Evolutionary conservation across 53 echinoderm and acorn worm species (phyloP).

Genomic region (Patiria pectinifera): DNA sequence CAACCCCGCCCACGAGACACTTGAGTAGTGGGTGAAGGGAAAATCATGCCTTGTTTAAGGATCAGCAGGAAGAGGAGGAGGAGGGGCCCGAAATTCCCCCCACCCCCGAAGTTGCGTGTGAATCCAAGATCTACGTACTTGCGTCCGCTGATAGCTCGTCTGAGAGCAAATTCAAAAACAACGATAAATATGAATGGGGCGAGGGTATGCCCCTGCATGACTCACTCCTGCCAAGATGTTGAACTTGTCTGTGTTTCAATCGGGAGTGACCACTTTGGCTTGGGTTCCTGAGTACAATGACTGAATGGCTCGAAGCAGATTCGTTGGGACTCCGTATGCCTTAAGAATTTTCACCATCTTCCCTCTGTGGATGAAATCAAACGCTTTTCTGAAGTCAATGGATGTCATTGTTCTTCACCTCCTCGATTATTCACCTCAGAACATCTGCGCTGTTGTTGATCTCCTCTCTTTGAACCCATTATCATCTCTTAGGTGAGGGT

Average conservation of each 20-base stretch:
- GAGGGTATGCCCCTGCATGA: conserved; percentile 7
- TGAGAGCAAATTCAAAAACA: not conserved
- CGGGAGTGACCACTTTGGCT: conserved; percentile 9
- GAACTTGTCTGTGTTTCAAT: not conserved
- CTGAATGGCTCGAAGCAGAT: not conserved
- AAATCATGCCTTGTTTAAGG: too few relatives aligned
- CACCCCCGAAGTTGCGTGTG: too few relatives aligned
- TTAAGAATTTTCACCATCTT: conserved; percentile 37
- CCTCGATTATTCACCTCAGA: conserved; percentile 47
- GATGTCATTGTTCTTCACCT: conserved; percentile 32
- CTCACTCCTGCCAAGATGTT: not conserved
- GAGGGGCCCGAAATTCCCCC: too few relatives aligned
- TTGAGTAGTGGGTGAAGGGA: too few relatives aligned
- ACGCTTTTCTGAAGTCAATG: conserved; percentile 52
- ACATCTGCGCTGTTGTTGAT: conserved; percentile 41
- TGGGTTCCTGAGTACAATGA: not conserved
- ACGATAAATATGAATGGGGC: conserved; percentile 12
- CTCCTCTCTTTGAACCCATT: conserved; percentile 38
- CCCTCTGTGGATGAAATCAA: conserved; percentile 45
- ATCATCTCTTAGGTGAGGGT: too few relatives aligned
- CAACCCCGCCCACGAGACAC: too few relatives aligned
- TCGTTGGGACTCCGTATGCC: conserved; percentile 37
- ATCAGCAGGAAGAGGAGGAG: too few relatives aligned
- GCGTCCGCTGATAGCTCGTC: not conserved
- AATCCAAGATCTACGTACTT: conserved; percentile 13